Conservation (phyloP, 2,888 invertebrate genomes). For the Drosophila flavopinicola region DNA sequence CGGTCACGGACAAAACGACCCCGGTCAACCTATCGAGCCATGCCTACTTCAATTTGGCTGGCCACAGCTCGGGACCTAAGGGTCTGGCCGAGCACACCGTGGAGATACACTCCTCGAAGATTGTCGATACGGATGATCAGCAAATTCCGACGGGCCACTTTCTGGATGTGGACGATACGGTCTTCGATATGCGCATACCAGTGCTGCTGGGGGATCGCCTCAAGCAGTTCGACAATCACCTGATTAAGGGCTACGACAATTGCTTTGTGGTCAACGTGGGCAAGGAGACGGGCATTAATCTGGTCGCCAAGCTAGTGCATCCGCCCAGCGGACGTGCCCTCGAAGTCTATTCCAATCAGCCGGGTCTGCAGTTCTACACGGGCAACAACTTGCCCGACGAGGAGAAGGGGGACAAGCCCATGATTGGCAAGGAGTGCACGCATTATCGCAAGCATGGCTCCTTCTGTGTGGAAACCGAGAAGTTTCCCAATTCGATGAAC, state of each 20-base stretch:
- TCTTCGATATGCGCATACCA: slow-evolving; percentile 89
- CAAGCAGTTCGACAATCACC: slow-evolving; percentile 84
- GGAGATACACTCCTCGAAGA: slow-evolving; percentile 90
- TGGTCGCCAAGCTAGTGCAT: slow-evolving; percentile 84
- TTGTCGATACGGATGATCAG: slow-evolving; percentile 89
- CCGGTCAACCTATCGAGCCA: slow-evolving; percentile 95
- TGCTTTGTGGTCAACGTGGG: slow-evolving; percentile 67
- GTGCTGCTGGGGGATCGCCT: slow-evolving; percentile 88
- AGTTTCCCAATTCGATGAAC: slow-evolving; percentile 95
- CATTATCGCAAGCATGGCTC: slow-evolving; percentile 91
- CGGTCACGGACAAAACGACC: slow-evolving; percentile 91
- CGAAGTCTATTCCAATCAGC: slow-evolving; percentile 93
- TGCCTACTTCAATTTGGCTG: slow-evolving; percentile 95
- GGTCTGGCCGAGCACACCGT: slow-evolving; percentile 89
- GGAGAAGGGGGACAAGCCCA: slow-evolving; percentile 84
- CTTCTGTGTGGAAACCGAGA: slow-evolving; percentile 95
- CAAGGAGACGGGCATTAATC: slow-evolving; percentile 15
- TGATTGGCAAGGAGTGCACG: slow-evolving; percentile 89
- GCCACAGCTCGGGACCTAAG: slow-evolving; percentile 88
- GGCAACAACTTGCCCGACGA: slow-evolving; percentile 90
- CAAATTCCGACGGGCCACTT: slow-evolving; percentile 90
- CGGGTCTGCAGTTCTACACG: slow-evolving; percentile 96
- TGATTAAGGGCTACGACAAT: slow-evolving; percentile 81
- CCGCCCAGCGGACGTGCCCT: slow-evolving; percentile 89
- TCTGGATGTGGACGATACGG: slow-evolving; percentile 83